Percentiles rank a stretch among this genome's conserved stretches.
These are phyloP conservation scores for Pachyuromys duprasi DNA, from an alignment of 2,797 vertebrate species.

Conservation along the genomic window DNA sequence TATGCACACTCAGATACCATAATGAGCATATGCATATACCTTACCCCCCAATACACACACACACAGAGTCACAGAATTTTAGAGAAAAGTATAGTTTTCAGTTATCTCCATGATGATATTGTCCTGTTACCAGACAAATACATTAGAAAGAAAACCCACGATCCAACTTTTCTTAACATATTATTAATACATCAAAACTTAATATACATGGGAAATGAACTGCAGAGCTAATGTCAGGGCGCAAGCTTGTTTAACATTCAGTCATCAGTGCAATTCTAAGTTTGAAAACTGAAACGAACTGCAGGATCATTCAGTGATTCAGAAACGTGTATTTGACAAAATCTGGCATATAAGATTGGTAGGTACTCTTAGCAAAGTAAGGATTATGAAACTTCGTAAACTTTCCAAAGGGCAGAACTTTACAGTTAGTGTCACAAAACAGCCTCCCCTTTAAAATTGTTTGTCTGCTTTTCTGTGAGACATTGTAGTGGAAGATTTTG, in stretches of 20 bases:
- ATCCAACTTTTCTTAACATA: neutral
- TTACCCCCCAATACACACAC: neutral
- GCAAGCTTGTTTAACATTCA: neutral
- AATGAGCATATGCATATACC: neutral
- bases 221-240: neutral
- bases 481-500: neutral
- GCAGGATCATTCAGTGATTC: neutral
- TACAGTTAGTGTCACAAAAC: neutral
- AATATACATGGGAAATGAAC: neutral
- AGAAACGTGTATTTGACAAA: neutral
- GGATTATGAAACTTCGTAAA: neutral
- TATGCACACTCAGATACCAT: neutral
- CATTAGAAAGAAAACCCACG: neutral
- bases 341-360: neutral
- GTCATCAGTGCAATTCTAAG: neutral
- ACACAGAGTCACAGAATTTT: neutral
- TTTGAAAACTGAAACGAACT: neutral
- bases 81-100: neutral
- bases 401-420: neutral
- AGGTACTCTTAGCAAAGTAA: neutral
- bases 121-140: neutral
- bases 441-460: neutral
- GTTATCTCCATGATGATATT: neutral
- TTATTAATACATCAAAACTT: slow-evolving; percentile 12
- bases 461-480: neutral